Percentiles rank a stretch among this genome's conserved stretches.
Conservation (phyloP, 2,888 invertebrate species). For the Ophioninae sp. region DNA sequence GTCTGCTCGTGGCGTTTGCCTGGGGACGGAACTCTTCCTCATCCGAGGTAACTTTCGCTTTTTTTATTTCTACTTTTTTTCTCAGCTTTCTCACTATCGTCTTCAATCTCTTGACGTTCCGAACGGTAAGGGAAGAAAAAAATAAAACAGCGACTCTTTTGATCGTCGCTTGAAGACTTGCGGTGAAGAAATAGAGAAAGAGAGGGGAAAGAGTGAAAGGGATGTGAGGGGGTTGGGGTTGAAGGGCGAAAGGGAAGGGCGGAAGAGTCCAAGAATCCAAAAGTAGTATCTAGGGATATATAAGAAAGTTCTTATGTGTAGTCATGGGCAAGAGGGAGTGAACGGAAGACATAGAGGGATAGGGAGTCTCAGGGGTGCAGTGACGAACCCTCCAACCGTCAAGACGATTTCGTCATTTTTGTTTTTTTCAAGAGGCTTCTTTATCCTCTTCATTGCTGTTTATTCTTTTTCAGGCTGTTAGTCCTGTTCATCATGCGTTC, state of each 20-base stretch:
- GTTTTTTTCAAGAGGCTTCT: slow-evolving; percentile 36
- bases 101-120: slow-evolving; percentile 10
- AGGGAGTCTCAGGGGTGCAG: slow-evolving; percentile 43
- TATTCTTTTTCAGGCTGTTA: slow-evolving; percentile 35
- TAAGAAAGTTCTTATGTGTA: slow-evolving; percentile 32
- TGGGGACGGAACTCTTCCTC: slow-evolving; percentile 21
- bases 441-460: slow-evolving; percentile 36
- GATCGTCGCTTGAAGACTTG: slow-evolving; percentile 40
- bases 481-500: slow-evolving; percentile 27
- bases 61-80: neutral
- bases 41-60: slow-evolving; percentile 28
- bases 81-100: slow-evolving; percentile 1
- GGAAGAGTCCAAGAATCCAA: slow-evolving; percentile 11
- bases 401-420: slow-evolving; percentile 67
- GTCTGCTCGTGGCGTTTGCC: slow-evolving; percentile 21
- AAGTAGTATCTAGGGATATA: slow-evolving; percentile 39
- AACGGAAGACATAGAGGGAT: neutral
- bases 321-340: neutral
- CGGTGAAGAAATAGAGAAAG: slow-evolving; percentile 28
- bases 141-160: slow-evolving; percentile 33
- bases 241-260: neutral
- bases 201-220: neutral
- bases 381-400: slow-evolving; percentile 58
- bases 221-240: too few species aligned
- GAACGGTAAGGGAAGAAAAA: slow-evolving; percentile 23